phyloP scores from a whole-genome alignment of 2,113 vertebrate genomes.

The Sarotherodon lohbergeri region DNA sequence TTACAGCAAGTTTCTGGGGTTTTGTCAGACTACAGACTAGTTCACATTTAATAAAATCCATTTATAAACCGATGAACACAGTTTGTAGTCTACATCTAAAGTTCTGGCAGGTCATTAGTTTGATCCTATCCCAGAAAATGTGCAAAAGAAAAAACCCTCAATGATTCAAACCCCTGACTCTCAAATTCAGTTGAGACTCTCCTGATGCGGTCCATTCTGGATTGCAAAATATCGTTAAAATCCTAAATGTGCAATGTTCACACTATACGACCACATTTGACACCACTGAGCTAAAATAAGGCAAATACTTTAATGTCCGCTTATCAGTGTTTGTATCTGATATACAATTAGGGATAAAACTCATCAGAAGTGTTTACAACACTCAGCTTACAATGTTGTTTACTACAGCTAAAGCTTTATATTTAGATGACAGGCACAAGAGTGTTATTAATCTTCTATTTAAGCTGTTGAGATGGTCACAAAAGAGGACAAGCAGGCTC shows the following conservation, averaged over 20 bases:
- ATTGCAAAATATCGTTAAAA: background rate
- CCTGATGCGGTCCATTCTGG: background rate
- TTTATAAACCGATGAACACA: background rate
- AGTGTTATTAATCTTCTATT: background rate
- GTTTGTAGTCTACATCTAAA: background rate
- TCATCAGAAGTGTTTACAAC: background rate
- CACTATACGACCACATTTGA: background rate
- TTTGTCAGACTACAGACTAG: background rate
- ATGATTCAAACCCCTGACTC: background rate
- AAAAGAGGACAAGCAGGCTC: background rate
- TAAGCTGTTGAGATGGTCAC: background rate
- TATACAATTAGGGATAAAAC: background rate
- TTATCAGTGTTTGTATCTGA: background rate
- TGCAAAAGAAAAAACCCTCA: background rate
- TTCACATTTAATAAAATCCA: background rate
- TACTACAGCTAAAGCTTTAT: background rate
- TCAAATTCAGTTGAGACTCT: background rate
- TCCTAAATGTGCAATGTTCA: background rate
- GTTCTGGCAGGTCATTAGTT: background rate
- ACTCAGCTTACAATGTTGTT: background rate
- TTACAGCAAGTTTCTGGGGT: background rate
- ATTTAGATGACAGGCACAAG: background rate
- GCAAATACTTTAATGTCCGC: background rate
- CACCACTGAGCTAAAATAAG: background rate
- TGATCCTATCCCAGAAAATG: background rate